These are phyloP conservation scores for Australoheros facetus DNA, from an alignment of 2,797 vertebrate genomes.

Conservation along the genomic window DNA sequence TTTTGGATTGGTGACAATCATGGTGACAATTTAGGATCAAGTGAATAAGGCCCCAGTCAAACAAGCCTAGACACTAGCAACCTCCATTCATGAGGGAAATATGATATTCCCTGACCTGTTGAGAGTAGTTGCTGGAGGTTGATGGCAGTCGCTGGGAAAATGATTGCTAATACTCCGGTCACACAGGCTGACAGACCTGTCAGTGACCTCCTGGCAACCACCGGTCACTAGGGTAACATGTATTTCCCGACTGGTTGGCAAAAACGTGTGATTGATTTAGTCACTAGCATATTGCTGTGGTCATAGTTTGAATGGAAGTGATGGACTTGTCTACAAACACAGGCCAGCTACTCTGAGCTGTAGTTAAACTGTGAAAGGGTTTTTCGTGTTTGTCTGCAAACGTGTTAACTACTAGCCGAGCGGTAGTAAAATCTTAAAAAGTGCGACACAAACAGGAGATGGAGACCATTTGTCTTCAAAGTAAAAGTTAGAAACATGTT, in stretches of 20 bases:
- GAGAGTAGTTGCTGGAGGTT: background rate
- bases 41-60: background rate
- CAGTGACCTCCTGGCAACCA: background rate
- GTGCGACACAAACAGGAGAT: background rate
- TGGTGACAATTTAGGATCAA: too few species aligned
- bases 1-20: background rate
- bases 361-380: background rate
- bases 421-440: constrained; percentile 4
- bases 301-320: background rate
- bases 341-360: background rate
- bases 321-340: background rate
- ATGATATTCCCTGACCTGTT: background rate
- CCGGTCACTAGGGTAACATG: background rate
- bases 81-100: background rate
- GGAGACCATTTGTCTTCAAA: background rate
- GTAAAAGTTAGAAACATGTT: background rate
- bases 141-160: background rate
- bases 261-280: too few species aligned
- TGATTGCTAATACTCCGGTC: background rate
- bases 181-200: background rate
- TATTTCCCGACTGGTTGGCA: background rate
- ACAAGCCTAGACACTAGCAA: background rate
- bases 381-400: background rate
- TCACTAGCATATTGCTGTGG: background rate
- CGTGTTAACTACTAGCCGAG: background rate